These are phyloP conservation scores for Pseudonaja textilis DNA, from an alignment of 2,113 vertebrate species.

Conservation along the genomic window DNA sequence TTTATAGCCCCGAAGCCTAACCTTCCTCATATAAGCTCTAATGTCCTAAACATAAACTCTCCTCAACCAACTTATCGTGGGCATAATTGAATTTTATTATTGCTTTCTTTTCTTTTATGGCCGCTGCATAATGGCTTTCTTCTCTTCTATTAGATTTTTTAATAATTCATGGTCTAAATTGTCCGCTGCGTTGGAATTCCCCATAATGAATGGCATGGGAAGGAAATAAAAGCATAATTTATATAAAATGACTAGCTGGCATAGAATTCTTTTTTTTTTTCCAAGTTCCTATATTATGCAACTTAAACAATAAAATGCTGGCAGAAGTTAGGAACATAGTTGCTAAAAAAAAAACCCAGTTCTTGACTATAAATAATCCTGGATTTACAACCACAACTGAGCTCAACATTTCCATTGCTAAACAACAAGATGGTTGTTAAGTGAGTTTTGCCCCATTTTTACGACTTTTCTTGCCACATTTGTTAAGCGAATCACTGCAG, in stretches of 20 bases:
- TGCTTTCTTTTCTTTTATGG: background rate
- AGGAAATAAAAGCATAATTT: background rate
- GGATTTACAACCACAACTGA: background rate
- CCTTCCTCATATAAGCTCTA: background rate
- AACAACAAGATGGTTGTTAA: background rate
- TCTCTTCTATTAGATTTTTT: background rate
- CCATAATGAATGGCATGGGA: background rate
- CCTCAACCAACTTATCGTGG: no score
- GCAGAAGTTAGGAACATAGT: background rate
- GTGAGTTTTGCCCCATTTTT: background rate
- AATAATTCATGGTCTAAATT: background rate
- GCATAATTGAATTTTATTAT: background rate
- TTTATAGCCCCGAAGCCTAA: background rate
- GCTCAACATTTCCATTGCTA: background rate
- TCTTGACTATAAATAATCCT: background rate
- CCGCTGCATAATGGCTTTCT: background rate
- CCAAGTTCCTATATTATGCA: background rate
- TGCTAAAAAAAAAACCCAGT: background rate
- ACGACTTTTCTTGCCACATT: background rate
- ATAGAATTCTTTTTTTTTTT: background rate
- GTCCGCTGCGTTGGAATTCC: background rate
- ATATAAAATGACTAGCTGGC: background rate
- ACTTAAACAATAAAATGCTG: background rate
- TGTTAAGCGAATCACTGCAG: background rate
- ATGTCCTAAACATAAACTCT: background rate